Evolutionary conservation across 2,888 invertebrate species (phyloP).

Genomic region (Unio pictorum): DNA sequence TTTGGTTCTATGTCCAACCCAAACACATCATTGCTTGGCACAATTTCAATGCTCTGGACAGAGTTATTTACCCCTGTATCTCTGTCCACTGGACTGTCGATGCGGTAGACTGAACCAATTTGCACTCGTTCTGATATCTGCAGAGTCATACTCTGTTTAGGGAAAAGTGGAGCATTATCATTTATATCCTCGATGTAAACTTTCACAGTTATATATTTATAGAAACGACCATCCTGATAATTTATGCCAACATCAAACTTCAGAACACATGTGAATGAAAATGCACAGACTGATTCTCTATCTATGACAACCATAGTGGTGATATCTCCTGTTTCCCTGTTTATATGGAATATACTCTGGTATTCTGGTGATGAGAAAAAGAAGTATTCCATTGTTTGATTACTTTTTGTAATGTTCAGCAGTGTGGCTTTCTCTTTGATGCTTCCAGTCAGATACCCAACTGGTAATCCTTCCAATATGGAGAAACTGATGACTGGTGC

Average conservation of each 20-base stretch:
- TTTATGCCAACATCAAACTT: slow-evolving; percentile 19
- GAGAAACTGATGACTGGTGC: slow-evolving; percentile 5
- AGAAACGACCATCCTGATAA: slow-evolving; percentile 11
- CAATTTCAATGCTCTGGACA: slow-evolving; percentile 28
- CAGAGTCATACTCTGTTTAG: slow-evolving; percentile 12
- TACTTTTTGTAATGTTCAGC: no score
- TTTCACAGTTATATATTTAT: slow-evolving; percentile 35
- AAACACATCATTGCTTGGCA: slow-evolving; percentile 24
- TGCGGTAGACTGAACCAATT: slow-evolving; percentile 12
- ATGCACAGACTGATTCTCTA: slow-evolving; percentile 27
- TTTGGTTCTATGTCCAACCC: slow-evolving; percentile 10
- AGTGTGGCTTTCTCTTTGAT: slow-evolving; percentile 5
- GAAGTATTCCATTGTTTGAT: background rate
- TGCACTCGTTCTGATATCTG: slow-evolving; percentile 24
- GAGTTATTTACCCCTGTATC: slow-evolving; percentile 25
- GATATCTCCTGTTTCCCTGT: slow-evolving; percentile 16
- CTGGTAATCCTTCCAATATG: slow-evolving; percentile 12
- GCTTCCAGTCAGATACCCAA: slow-evolving; percentile 11
- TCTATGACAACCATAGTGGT: slow-evolving; percentile 28
- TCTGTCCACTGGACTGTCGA: slow-evolving; percentile 24
- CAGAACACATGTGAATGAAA: slow-evolving; percentile 21
- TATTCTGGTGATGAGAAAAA: slow-evolving; percentile 6
- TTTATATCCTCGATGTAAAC: slow-evolving; percentile 46
- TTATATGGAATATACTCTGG: background rate
- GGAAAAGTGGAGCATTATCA: slow-evolving; percentile 48